Conservation (phyloP, 2,888 invertebrate species). For the Lomographa bimaculata region DNA sequence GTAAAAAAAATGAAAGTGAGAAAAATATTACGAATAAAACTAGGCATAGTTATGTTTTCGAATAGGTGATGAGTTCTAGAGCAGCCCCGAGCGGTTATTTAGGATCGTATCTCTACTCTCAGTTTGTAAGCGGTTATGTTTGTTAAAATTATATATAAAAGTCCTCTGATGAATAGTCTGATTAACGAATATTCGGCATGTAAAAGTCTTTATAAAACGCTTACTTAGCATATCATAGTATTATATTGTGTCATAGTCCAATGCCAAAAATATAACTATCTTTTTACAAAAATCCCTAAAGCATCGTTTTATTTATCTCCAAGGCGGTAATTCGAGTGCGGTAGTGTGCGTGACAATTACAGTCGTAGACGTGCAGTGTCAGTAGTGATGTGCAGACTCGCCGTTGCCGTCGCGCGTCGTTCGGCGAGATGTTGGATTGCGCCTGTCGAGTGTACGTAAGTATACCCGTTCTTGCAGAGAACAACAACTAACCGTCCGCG, state of each 20-base stretch:
- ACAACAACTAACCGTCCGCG: slow-evolving; percentile 1
- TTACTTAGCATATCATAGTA: slow-evolving; percentile 84
- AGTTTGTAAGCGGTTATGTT: slow-evolving; percentile 82
- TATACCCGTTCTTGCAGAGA: not conserved
- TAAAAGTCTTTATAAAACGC: slow-evolving; percentile 84
- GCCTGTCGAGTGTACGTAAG: not conserved
- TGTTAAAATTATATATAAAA: slow-evolving; percentile 82
- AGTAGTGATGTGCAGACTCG: slow-evolving; percentile 17
- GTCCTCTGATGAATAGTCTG: slow-evolving; percentile 84
- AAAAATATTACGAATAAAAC: slow-evolving; percentile 80
- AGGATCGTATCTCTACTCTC: slow-evolving; percentile 73
- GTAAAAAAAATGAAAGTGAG: slow-evolving; percentile 81
- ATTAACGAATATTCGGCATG: slow-evolving; percentile 83
- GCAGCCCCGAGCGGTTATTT: slow-evolving; percentile 65
- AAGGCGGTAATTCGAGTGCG: slow-evolving; percentile 22
- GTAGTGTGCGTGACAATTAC: slow-evolving; percentile 14
- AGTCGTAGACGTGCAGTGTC: not conserved
- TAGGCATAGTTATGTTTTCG: slow-evolving; percentile 80
- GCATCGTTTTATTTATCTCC: slow-evolving; percentile 76
- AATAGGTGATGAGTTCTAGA: slow-evolving; percentile 74
- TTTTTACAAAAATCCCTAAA: slow-evolving; percentile 82
- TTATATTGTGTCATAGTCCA: slow-evolving; percentile 84
- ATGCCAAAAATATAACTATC: slow-evolving; percentile 84
- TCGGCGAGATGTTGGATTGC: not conserved
- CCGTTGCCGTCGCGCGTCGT: too few relatives aligned